Evolutionary conservation across 2,113 vertebrate genomes (phyloP), one percentile per base, ranked within the genome.

Genomic region (Phylloscopus whistleri): DNA sequence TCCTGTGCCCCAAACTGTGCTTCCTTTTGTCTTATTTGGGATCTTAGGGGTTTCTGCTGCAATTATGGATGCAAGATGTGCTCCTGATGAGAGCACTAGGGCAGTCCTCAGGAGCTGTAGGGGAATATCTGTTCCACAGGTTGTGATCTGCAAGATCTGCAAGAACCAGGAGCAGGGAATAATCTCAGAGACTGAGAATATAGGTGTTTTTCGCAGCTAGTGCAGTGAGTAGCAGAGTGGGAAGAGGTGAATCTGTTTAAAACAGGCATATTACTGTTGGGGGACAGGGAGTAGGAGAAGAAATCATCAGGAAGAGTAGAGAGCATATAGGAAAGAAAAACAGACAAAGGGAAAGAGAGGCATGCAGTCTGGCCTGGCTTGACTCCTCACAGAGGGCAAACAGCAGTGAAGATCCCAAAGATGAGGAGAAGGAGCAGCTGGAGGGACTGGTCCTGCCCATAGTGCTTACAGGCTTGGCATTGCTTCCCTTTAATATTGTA

Each of bases 141-240:
- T 31, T 74, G 21, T 67, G 51, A 46, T 82, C 21, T 30, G 26
- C 35, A n/a, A 74, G 51, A 46, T 82, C 21, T 30, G 26, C 35
- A n/a, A 74, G 51, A 28, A 49, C n/a, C 21, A 52, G 59, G 41
- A 91, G 39, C 11, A 89, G n/a, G 10, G 23, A n/a, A 56, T 89
- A 67, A 24, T 64, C 12, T 56, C 10, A 39, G 55, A 37, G 37
- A 41, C 59, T 10, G 3, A 44, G 15, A 82, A 58, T 35, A 60
- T 0, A 1, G 6, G 33, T 63, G 28, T 0, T 75, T 77, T 59
- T 9, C 10, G 10, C 52, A 84, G 51, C 69, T 56, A 55, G n/a
- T 74, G 28, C n/a, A 62, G 37, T 31, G 15, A 62, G n/a, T 9
- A 81, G 39, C 35, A 80, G 48, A 52, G 43, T 81, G 9, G 21